Evolutionary conservation across 2,113 vertebrate species (phyloP), one percentile per base, ranked within the genome.

Genomic region (Caretta caretta): DNA sequence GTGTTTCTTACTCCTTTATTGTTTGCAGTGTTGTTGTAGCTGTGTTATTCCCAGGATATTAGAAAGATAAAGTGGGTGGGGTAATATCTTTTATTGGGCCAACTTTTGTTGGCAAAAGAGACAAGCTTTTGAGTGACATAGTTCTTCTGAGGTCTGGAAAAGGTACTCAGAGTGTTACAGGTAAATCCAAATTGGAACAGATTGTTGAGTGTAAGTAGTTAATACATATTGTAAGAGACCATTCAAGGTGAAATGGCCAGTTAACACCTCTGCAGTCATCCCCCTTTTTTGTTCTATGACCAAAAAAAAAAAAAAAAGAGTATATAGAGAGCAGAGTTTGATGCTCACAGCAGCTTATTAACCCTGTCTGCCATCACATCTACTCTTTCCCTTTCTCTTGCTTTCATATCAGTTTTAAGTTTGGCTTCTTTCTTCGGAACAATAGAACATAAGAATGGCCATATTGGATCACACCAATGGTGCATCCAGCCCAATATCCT

Each of bases 331-430:
- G 42, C 42, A 42, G 42, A 42, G 42, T 42, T 42, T 42, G 42
- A 42, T 42, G 19, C 17, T 35, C 35, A 35, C 14, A 19, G 4
- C 25, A 57, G 11, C 25, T 57, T 25, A 27, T 57, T 27, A 57
- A 57, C 25, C 56, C 56, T 57, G 24, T 25, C 25, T 27, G 56
- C 25, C 56, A 8, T n/a, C 56, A 38, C 78, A 35, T 75, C 80
- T 0, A 1, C 38, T 88, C 78, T 19, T 38, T 4, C 5, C 2
- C 4, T 54, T 50, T 3, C 1, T 59, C 69, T 89, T 83, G 9
- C 8, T 72, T 3, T 6, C 7, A 19, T 86, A 16, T n/a, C 50
- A 27, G n/a, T 6, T 14, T 1, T 31, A 22, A 89, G 87, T 57
- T 82, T 69, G 1, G 1, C 2, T 78, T 92, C 24, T 69, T 54